Conservation (phyloP, 2,113 vertebrate genomes). For the Aphyosemion australe region DNA sequence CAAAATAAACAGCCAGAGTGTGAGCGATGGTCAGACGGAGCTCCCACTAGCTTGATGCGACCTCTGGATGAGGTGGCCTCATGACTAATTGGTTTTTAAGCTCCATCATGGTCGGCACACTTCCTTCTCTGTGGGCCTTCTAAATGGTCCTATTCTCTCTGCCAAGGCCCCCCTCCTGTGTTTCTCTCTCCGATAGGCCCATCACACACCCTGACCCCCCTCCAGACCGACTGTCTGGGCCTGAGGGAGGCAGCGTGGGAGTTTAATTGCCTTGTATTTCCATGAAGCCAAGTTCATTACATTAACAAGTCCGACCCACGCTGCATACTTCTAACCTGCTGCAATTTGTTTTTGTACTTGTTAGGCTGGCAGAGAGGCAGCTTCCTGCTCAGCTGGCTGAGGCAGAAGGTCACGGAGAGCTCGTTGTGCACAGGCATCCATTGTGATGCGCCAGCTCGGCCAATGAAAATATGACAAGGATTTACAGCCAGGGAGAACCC, state of each 20-base stretch:
- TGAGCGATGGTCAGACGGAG: constrained; percentile 60
- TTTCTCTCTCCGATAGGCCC: constrained; percentile 17
- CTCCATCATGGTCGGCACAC: constrained; percentile 68
- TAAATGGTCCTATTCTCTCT: constrained; percentile 75
- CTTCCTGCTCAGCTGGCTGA: constrained; percentile 53
- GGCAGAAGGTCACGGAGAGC: constrained; percentile 69
- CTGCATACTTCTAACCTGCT: constrained; percentile 79
- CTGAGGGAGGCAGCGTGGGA: constrained; percentile 75
- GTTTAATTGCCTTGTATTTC: constrained; percentile 82
- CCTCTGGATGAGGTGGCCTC: constrained; percentile 51
- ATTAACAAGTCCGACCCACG: constrained; percentile 76
- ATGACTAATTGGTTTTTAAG: constrained; percentile 71
- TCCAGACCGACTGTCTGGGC: constrained; percentile 57
- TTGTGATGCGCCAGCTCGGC: constrained; percentile 62
- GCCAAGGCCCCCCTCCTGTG: constrained; percentile 16
- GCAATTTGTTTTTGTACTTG: constrained; percentile 81
- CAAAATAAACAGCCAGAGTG: constrained; percentile 69
- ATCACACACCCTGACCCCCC: constrained; percentile 26
- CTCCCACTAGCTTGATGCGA: constrained; percentile 47
- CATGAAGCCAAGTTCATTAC: constrained; percentile 77
- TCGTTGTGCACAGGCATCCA: constrained; percentile 55
- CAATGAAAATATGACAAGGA: constrained; percentile 53
- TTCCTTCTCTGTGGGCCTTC: constrained; percentile 68
- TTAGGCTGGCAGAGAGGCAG: constrained; percentile 60
- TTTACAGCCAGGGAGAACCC: constrained; percentile 21